phyloP scores from a whole-genome alignment of 2,888 invertebrate genomes.

The Oxytorus armatus region DNA sequence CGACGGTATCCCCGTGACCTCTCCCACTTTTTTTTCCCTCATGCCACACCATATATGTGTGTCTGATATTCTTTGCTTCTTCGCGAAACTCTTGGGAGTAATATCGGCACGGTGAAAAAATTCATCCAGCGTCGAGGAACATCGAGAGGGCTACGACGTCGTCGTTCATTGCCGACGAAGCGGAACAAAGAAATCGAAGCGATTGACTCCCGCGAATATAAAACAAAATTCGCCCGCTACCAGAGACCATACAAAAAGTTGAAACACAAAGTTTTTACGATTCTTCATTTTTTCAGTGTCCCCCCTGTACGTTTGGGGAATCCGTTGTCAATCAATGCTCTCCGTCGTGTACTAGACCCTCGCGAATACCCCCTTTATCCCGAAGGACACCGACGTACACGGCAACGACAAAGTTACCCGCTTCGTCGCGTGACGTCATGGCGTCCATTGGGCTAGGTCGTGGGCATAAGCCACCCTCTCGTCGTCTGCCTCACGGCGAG shows the following conservation, averaged over 20 bases:
- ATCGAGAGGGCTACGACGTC: background rate
- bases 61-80: slow-evolving; percentile 9
- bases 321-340: no score
- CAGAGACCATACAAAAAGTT: background rate
- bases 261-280: slow-evolving; percentile 40
- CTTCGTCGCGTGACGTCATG: slow-evolving; percentile 77
- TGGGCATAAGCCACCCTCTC: slow-evolving; percentile 70
- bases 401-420: slow-evolving; percentile 34
- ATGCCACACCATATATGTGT: slow-evolving; percentile 25
- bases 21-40: slow-evolving; percentile 55
- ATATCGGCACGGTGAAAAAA: slow-evolving; percentile 1
- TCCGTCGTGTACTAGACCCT: no score
- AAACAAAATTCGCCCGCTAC: background rate
- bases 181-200: background rate
- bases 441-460: slow-evolving; percentile 82
- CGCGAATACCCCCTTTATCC: slow-evolving; percentile 5
- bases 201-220: background rate
- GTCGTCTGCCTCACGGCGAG: slow-evolving; percentile 31
- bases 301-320: slow-evolving; percentile 12
- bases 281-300: slow-evolving; percentile 1
- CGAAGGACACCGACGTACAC: slow-evolving; percentile 31
- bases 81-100: slow-evolving; percentile 15
- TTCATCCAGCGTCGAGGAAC: slow-evolving; percentile 12
- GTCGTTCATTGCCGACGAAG: slow-evolving; percentile 23
- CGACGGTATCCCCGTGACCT: slow-evolving; percentile 56